These are phyloP conservation scores for Nyctibius grandis DNA, from an alignment of 2,797 vertebrate species.

Conservation along the genomic window DNA sequence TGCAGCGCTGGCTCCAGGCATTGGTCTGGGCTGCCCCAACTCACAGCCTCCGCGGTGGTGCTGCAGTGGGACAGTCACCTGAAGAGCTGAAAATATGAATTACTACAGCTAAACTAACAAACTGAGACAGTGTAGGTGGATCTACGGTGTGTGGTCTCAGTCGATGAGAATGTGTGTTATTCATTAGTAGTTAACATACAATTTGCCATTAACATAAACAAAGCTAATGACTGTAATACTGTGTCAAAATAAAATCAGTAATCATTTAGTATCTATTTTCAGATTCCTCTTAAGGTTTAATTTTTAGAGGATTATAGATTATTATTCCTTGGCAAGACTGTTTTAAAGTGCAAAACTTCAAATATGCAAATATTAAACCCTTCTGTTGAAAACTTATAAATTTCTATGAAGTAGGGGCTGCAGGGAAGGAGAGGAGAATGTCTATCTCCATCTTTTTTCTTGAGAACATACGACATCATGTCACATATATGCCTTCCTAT, in stretches of 20 bases:
- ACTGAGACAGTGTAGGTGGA: not conserved
- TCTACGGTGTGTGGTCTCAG: not conserved
- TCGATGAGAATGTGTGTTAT: not conserved
- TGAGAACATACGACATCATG: not conserved
- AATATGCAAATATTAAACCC: not conserved
- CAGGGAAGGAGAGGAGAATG: not conserved
- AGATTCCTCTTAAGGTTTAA: not conserved
- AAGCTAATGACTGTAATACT: not conserved
- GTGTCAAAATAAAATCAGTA: not conserved
- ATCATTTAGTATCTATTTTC: not conserved
- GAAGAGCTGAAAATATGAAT: not conserved
- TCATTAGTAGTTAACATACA: not conserved
- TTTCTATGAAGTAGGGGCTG: not conserved
- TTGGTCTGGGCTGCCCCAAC: not conserved
- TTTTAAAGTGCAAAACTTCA: not conserved
- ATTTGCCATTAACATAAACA: not conserved
- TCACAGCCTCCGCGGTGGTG: accelerated
- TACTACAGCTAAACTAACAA: not conserved
- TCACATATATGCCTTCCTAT: not conserved
- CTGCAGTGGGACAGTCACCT: not conserved
- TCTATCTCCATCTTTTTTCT: not conserved
- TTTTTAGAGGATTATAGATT: not conserved
- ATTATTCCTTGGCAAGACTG: not conserved
- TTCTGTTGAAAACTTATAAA: not conserved
- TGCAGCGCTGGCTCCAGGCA: not conserved